Evolutionary conservation across 1,140 invertebrate genomes (phyloP), one percentile per base, ranked within the genome.

Genomic region (Musca domestica): DNA sequence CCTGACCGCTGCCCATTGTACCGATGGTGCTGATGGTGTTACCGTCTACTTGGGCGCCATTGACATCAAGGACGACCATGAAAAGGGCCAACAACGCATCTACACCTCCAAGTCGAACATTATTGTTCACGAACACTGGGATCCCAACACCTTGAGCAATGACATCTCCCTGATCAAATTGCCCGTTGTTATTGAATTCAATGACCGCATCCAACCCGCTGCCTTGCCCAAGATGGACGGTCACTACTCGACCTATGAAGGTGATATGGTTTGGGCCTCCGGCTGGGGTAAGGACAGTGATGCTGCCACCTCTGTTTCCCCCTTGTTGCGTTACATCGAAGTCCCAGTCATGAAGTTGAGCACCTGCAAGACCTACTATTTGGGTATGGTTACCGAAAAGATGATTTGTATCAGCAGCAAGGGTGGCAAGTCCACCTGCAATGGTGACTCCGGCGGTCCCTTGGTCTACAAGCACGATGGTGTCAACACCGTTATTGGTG

Each of bases 391-490:
- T 30, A 46, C 69, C 27, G 70, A 71, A 0, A 71, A 72, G 0
- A 67, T 69, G 63, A 81, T 81, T 25, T 81, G 78, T 64, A 79
- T 76, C 69, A 71, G 71, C 51, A 73, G 74, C 61, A 73, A 71
- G 25, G 71, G 69, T 0, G 75, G 73, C 6, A 66, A 56, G 34
- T 77, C 78, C 30, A 80, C 72, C 61, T 81, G 78, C 71, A 76
- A 74, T 69, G 86, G 86, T 64, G 86, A 87, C 74, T 86, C 84
- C 69, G 86, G 86, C 69, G 86, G 86, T 61, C 83, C 84, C 5
- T 73, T 87, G 66, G 76, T 83, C 0, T 63, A 80, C 4, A 23
- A 71, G 3, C 83, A 84, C 52, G 72, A 71, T 15, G 82, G 84
- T 64, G 65, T 64, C 5, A 66, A 73, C 20, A 81, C 81, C 1